Percentiles rank a stretch among this genome's conserved stretches.
phyloP scores from a whole-genome alignment of 1,140 invertebrate genomes.

The Drosophila varians region DNA sequence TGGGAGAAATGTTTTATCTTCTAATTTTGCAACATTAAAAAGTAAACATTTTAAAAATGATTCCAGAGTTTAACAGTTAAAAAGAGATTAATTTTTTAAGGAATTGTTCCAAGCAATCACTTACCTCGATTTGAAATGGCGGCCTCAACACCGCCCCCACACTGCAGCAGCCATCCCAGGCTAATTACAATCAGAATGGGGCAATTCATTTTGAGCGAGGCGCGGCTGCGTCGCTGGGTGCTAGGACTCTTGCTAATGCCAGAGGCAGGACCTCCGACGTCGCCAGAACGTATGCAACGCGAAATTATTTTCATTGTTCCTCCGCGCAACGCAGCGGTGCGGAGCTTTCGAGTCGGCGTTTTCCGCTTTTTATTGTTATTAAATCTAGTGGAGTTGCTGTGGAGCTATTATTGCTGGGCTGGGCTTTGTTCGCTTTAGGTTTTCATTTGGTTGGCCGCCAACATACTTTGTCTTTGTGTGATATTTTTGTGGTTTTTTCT shows the following conservation, averaged over 20 bases:
- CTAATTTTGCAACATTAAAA: too few relatives aligned
- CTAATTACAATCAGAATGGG: slow-evolving; percentile 83
- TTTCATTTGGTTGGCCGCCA: slow-evolving; percentile 42
- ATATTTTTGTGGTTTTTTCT: slow-evolving; percentile 19
- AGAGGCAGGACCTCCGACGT: slow-evolving; percentile 5
- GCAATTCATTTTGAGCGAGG: slow-evolving; percentile 73
- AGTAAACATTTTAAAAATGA: too few relatives aligned
- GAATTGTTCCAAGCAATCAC: slow-evolving; percentile 71
- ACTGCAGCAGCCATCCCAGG: slow-evolving; percentile 72
- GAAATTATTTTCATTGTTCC: slow-evolving; percentile 78
- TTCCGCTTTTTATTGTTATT: slow-evolving; percentile 26
- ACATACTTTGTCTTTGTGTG: slow-evolving; percentile 66
- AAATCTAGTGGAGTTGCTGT: slow-evolving; percentile 30
- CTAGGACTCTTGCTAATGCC: slow-evolving; percentile 16
- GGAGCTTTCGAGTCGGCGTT: slow-evolving; percentile 1
- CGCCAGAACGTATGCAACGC: slow-evolving; percentile 65
- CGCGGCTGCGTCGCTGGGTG: slow-evolving; percentile 24
- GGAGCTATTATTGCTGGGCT: neutral
- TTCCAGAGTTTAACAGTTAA: too few relatives aligned
- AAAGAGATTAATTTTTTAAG: too few relatives aligned
- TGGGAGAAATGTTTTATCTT: neutral
- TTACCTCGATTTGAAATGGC: slow-evolving; percentile 83
- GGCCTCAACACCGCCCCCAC: slow-evolving; percentile 57
- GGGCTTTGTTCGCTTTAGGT: slow-evolving; percentile 40
- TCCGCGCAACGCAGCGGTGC: slow-evolving; percentile 19